Percentiles rank a stretch among this genome's conserved stretches.
Evolutionary conservation across 2,113 vertebrate species (phyloP).

Genomic region (Pachypanchax playfairii): DNA sequence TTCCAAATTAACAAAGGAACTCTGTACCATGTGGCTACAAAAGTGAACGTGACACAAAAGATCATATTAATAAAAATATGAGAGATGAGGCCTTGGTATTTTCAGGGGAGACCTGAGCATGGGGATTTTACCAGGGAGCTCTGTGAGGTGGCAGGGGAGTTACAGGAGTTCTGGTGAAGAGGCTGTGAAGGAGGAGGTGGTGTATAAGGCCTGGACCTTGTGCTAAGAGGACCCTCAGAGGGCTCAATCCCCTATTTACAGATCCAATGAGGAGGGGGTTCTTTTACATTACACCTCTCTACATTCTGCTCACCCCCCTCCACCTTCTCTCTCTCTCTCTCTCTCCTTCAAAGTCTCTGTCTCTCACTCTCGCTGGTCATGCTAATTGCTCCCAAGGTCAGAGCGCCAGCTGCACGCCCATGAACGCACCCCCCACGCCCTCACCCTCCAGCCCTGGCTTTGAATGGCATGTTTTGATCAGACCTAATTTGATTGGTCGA

Average conservation of each 20-base stretch:
- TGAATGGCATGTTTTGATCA: conserved; percentile 84
- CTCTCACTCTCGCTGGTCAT: conserved; percentile 75
- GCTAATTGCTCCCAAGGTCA: conserved; percentile 84
- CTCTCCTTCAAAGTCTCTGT: conserved; percentile 44
- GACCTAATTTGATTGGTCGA: conserved; percentile 82
- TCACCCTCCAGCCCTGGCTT: conserved; percentile 44
- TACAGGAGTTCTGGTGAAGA: conserved; percentile 35
- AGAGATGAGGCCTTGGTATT: conserved; percentile 41
- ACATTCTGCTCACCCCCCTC: conserved; percentile 50
- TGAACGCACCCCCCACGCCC: conserved; percentile 12
- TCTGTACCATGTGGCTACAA: conserved; percentile 24
- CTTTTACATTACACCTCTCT: conserved; percentile 60
- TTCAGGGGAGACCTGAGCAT: conserved; percentile 35
- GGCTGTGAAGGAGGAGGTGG: conserved; percentile 40
- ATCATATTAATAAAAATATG: conserved; percentile 51
- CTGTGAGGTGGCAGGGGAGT: conserved; percentile 36
- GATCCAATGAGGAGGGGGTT: conserved; percentile 54
- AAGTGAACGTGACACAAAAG: conserved; percentile 39
- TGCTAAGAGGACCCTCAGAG: conserved; percentile 63
- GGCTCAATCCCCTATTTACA: conserved; percentile 57
- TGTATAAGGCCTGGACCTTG: conserved; percentile 49
- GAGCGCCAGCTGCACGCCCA: conserved; percentile 59
- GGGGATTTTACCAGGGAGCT: conserved; percentile 9
- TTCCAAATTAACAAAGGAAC: conserved; percentile 26
- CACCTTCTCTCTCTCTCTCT: conserved; percentile 9